Base-by-base conservation (phyloP, 2,888 invertebrate genomes). In the Cheilosia urbana region DNA sequence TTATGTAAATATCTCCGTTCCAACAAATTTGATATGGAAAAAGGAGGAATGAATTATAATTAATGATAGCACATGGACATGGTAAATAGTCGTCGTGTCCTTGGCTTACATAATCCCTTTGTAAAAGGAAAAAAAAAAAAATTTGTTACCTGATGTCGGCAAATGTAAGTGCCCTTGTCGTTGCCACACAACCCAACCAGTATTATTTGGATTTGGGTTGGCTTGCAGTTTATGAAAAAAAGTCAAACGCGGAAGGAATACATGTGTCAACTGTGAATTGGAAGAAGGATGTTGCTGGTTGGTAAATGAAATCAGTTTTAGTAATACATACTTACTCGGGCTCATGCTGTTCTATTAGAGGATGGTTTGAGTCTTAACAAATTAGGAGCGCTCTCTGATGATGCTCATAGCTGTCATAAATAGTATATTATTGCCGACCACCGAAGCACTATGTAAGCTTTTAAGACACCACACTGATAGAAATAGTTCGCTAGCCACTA, bases 51-150 rank as follows among this genome's bases (percentile, higher is more conserved):
- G 15, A 71, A 51, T 49, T 34, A 57, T 71, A 73, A 73, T 63
- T 73, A 73, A 75, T 75, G 75, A 75, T 47, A 65, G 75, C 57
- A 57, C 47, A 65, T 65, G 65, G 65, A 57, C 47, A 65, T 65
- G 65, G 65, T 17, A 65, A 65, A 63, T 53, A 42, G 62, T 65
- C 57, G 37, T 15, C 57, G 37, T 47, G 57, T 75, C 75, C 75
- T 75, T 75, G 75, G 75, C 45, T 75, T 65, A 75, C 65, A 75
- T 75, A 75, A 75, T 75, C 45, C 34, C 45, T 11, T 57, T 34
- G 42, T 68, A 55, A 68, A 13, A n/a, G 19, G 21, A 72, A 57
- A 55, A 65, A 75, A 65, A 40, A 30, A 62, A 40, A 57, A 65
- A 57, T 37, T 63, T 57, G 57, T 57, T 65, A 75, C 63, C 75